Conservation (phyloP, 2,797 vertebrate genomes). For the Acridotheres tristis region DNA sequence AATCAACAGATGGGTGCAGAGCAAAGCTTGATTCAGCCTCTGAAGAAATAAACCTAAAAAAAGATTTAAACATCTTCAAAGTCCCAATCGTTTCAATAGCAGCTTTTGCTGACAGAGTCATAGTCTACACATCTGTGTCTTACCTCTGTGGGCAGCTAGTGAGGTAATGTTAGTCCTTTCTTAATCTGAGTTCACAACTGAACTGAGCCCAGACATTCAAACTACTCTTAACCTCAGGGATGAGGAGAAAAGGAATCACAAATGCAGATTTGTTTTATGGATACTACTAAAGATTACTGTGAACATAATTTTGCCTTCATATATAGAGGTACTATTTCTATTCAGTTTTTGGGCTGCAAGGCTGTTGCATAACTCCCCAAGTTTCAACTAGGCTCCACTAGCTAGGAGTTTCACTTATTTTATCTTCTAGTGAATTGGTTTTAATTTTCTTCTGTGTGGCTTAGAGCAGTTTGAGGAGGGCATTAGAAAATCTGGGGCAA, state of each 20-base stretch:
- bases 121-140: neutral
- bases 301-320: neutral
- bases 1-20: slow-evolving; percentile 17
- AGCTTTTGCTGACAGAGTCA: neutral
- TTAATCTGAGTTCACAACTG: neutral
- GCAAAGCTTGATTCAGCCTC: neutral
- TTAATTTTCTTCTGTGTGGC: neutral
- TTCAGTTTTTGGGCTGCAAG: neutral
- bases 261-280: neutral
- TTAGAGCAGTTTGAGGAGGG: neutral
- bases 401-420: neutral
- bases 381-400: neutral
- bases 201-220: neutral
- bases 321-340: neutral
- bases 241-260: neutral
- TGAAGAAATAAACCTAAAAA: neutral
- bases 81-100: neutral
- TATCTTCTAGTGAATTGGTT: neutral
- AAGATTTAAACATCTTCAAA: neutral
- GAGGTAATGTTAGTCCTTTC: neutral
- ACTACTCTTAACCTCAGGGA: neutral
- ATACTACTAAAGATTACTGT: neutral
- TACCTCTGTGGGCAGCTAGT: neutral
- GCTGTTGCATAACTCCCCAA: neutral
- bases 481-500: neutral